Evolutionary conservation across 2,888 invertebrate genomes (phyloP), one percentile per base, ranked within the genome.

Genomic region (Euplexia lucipara): DNA sequence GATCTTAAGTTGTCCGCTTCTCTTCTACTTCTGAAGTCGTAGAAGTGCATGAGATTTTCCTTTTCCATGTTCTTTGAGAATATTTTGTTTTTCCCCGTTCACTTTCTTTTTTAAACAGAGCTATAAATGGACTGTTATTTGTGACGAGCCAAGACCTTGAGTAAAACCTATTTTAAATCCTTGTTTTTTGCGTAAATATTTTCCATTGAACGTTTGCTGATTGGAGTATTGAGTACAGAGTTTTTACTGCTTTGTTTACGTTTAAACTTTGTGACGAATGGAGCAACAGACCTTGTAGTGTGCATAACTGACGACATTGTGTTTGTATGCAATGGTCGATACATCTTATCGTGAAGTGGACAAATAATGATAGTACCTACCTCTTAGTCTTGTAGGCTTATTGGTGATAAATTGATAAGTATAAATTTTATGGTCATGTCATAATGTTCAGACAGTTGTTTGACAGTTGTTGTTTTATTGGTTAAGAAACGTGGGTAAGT

Each of bases 161-260:
- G 8, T 47, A 34, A 12, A 26, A 20, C 16, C 7, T 26, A 48
- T 73, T 65, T 62, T 37, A 30, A 41, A 35, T 32, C 30, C 45
- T n/a, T 22, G 35, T 41, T 56, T 16, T 22, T 18, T 57, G 20
- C 22, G 22, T 48, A 48, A 42, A 42, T 66, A 66, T 53, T 69
- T 66, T 42, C 47, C 10, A 68, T 47, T 47, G 22, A 37, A 48
- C 41, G 35, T 35, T 26, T 37, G n/a, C 3, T 53, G 30, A 35
- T 47, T 51, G 26, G 65, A 52, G 39, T 14, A 70, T 9, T 14
- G 20, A 51, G 26, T 47, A 32, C 41, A 26, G 18, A 53, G 45
- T 39, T 70, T 68, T 75, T 48, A 53, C 70, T 70, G 51, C 20
- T 69, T 59, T 75, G 52, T 69, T 70, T 70, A 75, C 70, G 70